These are phyloP conservation scores for Alsophila aescularia DNA, from an alignment of 2,888 invertebrate species.

Conservation along the genomic window DNA sequence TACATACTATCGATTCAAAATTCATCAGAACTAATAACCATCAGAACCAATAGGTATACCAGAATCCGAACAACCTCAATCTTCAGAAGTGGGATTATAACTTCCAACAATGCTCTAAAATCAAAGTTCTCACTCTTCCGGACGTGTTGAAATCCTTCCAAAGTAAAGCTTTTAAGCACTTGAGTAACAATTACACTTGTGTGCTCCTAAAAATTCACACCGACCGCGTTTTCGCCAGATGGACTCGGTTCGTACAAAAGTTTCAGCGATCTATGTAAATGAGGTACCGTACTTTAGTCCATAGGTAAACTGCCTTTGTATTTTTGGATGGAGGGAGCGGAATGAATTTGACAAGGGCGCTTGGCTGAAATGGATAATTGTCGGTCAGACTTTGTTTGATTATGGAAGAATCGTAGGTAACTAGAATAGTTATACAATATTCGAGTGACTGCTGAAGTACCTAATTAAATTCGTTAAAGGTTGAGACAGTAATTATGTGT, in stretches of 20 bases:
- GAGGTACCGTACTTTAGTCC: slow-evolving; percentile 40
- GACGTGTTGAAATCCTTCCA: slow-evolving; percentile 55
- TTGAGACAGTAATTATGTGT: no score
- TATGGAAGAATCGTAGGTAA: slow-evolving; percentile 3
- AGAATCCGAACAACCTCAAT: slow-evolving; percentile 11
- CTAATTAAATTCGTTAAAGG: no score
- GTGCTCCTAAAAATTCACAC: slow-evolving; percentile 59
- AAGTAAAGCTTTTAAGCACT: slow-evolving; percentile 73
- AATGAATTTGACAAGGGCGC: slow-evolving; percentile 38
- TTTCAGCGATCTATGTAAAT: slow-evolving; percentile 56
- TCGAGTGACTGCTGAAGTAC: no score
- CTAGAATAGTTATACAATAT: no score
- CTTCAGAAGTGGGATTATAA: slow-evolving; percentile 35
- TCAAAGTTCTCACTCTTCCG: slow-evolving; percentile 44
- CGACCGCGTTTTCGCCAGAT: slow-evolving; percentile 50
- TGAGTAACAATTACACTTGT: slow-evolving; percentile 62
- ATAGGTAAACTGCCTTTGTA: slow-evolving; percentile 44
- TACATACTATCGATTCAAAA: no score
- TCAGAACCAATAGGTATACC: not conserved
- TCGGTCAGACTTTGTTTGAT: slow-evolving; percentile 31
- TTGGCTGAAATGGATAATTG: slow-evolving; percentile 25
- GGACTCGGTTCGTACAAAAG: slow-evolving; percentile 56
- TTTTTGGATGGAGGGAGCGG: slow-evolving; percentile 39
- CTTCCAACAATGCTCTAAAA: slow-evolving; percentile 45
- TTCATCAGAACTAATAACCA: not conserved